Base-by-base conservation (phyloP, 2,888 invertebrate species). In the Coelopa pilipes region DNA sequence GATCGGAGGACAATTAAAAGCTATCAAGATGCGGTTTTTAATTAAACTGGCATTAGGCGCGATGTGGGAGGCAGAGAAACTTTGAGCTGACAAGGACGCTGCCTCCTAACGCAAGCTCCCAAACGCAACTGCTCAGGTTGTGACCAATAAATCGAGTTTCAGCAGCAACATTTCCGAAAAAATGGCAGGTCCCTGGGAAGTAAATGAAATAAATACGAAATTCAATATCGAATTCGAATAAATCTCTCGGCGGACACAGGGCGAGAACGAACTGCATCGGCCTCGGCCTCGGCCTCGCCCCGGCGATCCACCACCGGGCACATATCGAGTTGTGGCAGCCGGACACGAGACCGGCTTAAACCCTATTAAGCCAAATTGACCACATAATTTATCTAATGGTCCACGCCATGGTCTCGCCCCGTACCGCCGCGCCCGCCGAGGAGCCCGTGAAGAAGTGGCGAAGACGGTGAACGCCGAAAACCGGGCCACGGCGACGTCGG, bases 351-450 rank as follows among this genome's bases (percentile, higher is more conserved):
- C 47, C 49, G 60, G 24, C 70, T 70, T 75, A 76, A 75, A 72
- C 76, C 75, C 70, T 76, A 75, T 77, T 78, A 78, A 78, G 78
- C 78, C 78, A 76, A 80, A 79, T 80, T 80, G 79, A 78, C 78
- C 76, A 78, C 74, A 79, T 79, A 78, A 78, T 78, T 80, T 80
- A 80, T 77, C 73, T 79, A 71, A 70, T 73, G 74, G 65, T 17
- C 69, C 53, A 19, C 47, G 19, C 46, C 49, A 7, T 5, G 13
- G 68, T 66, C 60, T 66, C 55, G 13, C 45, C n/a, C 46, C 9
- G 21, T 24, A 7, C 49, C 34, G 49, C 17, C 46, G 19, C 17
- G 10, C 3, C n/a, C 17, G 55, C 47, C 45, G 21, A 60, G 60
- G 24, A 59, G 49, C 60, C 19, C 46, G 24, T 60, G 60, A 62